phyloP scores from a whole-genome alignment of 2,113 vertebrate genomes.

The Cisticola juncidis region DNA sequence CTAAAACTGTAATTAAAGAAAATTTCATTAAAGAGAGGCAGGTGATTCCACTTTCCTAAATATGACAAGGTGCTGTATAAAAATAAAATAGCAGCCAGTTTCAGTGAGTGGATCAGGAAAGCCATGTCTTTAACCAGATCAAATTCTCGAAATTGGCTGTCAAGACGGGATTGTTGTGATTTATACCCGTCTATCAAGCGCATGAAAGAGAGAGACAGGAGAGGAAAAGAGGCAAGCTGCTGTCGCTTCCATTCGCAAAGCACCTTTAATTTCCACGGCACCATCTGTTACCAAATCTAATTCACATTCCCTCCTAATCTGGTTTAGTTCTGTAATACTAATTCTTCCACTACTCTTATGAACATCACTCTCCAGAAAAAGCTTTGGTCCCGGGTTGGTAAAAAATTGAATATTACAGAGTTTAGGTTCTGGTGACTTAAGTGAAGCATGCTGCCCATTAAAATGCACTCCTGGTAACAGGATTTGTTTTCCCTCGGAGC shows the following conservation, averaged over 20 bases:
- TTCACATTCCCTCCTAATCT: constrained; percentile 95
- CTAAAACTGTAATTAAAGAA: constrained; percentile 82
- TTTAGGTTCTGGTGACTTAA: constrained; percentile 62
- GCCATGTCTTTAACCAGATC: constrained; percentile 99
- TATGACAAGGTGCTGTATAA: constrained; percentile 65
- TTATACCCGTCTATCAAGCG: constrained; percentile 97
- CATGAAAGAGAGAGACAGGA: constrained; percentile 66
- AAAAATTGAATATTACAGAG: constrained; percentile 72
- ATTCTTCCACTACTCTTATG: constrained; percentile 80
- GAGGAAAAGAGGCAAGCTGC: constrained; percentile 79
- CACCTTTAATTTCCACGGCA: constrained; percentile 93
- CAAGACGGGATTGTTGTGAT: constrained; percentile 96
- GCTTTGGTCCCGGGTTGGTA: constrained; percentile 55
- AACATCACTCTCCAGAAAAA: constrained; percentile 59
- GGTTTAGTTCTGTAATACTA: constrained; percentile 95
- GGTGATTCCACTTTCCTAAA: constrained; percentile 71
- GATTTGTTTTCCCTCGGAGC: constrained; percentile 69
- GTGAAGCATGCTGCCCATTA: constrained; percentile 39
- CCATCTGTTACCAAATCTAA: constrained; percentile 99
- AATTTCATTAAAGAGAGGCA: constrained; percentile 77
- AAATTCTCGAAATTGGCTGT: constrained; percentile 99
- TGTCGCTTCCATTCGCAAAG: constrained; percentile 87
- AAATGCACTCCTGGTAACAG: constrained; percentile 68
- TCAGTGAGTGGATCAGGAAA: constrained; percentile 74
- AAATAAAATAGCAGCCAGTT: constrained; percentile 74